Evolutionary conservation across 2,797 vertebrate species (phyloP).

Genomic region (Garrulus glandarius): DNA sequence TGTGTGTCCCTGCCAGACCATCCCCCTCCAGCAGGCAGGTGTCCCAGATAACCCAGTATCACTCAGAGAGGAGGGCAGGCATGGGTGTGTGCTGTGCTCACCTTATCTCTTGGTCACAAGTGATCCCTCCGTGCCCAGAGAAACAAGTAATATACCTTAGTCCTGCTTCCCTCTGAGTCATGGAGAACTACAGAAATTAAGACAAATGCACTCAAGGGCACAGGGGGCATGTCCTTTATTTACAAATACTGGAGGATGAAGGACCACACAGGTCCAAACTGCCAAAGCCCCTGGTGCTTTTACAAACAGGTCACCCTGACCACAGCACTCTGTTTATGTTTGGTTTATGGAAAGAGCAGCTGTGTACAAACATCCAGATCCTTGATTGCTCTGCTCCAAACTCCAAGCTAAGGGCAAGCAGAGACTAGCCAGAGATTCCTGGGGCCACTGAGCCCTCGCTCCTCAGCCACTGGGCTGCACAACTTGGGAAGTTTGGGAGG

Average conservation of each 20-base stretch:
- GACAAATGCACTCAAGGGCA: neutral
- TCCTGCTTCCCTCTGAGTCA: neutral
- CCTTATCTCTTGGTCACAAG: conserved; percentile 54
- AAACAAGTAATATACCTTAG: neutral
- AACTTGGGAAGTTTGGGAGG: neutral
- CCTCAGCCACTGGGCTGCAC: neutral
- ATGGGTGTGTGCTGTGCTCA: conserved; percentile 32
- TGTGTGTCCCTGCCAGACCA: neutral
- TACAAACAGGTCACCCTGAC: neutral
- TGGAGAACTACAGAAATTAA: neutral
- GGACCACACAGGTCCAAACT: neutral
- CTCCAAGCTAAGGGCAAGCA: neutral
- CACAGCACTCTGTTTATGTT: fast-evolving
- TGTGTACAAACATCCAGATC: neutral
- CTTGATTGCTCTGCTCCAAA: neutral
- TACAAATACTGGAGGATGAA: neutral
- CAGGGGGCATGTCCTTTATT: neutral
- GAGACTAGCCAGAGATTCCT: neutral
- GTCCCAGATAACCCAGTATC: conserved; percentile 57
- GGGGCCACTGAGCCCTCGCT: neutral
- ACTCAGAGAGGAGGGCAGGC: conserved; percentile 12
- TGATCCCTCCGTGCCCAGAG: neutral
- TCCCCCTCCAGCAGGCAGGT: conserved; percentile 32
- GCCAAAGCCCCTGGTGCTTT: neutral
- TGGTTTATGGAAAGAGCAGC: neutral